These are phyloP conservation scores for Myotis findleyi DNA, from an alignment of 2,797 vertebrate genomes.

Conservation along the genomic window DNA sequence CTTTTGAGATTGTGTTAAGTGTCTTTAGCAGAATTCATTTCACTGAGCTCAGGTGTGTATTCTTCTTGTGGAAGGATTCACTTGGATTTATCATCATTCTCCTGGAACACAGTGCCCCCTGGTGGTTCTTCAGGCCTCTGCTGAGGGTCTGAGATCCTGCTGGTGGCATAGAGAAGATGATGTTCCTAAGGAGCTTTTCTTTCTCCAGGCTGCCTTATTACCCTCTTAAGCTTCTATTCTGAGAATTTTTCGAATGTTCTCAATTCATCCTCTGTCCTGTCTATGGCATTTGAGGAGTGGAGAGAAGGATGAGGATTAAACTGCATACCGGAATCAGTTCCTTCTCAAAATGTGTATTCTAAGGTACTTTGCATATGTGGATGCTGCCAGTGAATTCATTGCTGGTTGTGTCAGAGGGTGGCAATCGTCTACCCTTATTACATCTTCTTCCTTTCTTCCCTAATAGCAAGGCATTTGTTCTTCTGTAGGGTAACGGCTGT, in stretches of 20 bases:
- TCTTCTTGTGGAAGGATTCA: not conserved
- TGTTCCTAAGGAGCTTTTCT: not conserved
- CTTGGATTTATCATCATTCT: not conserved
- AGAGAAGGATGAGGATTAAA: not conserved
- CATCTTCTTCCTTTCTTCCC: not conserved
- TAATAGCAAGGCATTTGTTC: not conserved
- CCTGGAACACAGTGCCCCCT: conserved; percentile 67
- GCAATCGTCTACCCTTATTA: not conserved
- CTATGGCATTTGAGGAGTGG: not conserved
- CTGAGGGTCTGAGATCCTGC: not conserved
- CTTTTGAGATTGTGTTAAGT: not conserved
- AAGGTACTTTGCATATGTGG: not conserved
- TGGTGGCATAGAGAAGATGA: not conserved
- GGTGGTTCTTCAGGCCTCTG: not conserved
- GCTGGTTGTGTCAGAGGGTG: not conserved
- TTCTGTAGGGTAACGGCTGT: not conserved
- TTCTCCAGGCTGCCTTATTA: not conserved
- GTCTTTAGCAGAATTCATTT: not conserved
- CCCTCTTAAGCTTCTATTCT: not conserved
- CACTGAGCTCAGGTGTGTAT: not conserved
- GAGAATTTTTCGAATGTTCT: not conserved
- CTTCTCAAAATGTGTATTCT: not conserved
- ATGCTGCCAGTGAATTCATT: not conserved
- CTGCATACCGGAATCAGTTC: not conserved
- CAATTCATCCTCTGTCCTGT: not conserved